Conservation (phyloP, 2,888 invertebrate genomes). For the Oxystoma pomonae region DNA sequence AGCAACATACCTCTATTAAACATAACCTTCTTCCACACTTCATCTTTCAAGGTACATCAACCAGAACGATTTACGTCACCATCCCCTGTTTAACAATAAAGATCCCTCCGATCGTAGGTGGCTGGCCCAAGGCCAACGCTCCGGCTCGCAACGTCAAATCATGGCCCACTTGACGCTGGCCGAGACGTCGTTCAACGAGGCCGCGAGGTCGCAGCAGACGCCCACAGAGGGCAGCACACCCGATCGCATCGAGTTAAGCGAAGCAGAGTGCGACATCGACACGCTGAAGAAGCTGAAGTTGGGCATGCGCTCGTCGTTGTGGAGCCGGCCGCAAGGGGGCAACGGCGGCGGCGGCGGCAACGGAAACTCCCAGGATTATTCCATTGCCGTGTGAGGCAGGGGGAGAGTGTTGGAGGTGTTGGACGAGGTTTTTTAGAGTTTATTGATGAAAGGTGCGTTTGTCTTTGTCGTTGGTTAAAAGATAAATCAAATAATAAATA, state of each 20-base stretch:
- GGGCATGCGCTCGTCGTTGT: conserved; percentile 64
- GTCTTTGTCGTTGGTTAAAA: neutral
- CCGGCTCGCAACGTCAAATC: conserved; percentile 54
- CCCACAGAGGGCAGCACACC: conserved; percentile 33
- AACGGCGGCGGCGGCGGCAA: conserved; percentile 48
- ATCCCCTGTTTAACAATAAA: neutral
- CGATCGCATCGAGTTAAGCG: conserved; percentile 60
- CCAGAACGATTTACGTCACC: neutral
- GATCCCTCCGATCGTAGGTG: conserved; percentile 43
- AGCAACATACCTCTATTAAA: too few species aligned
- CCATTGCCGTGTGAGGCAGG: conserved; percentile 63
- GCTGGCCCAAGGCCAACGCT: conserved; percentile 46
- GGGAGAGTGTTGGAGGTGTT: neutral
- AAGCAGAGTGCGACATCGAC: conserved; percentile 71
- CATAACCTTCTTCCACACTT: too few species aligned
- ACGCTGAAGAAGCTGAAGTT: conserved; percentile 69
- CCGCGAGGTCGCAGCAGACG: conserved; percentile 20
- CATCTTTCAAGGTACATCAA: conserved; percentile 4
- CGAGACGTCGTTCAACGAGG: conserved; percentile 54
- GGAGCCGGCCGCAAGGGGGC: conserved; percentile 60
- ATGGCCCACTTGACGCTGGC: conserved; percentile 60
- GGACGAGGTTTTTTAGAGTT: neutral
- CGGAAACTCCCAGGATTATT: conserved; percentile 64
- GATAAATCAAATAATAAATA: neutral
- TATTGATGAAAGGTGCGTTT: neutral